Conservation (phyloP, 2,113 vertebrate species). For the Brevimyrus niger region DNA sequence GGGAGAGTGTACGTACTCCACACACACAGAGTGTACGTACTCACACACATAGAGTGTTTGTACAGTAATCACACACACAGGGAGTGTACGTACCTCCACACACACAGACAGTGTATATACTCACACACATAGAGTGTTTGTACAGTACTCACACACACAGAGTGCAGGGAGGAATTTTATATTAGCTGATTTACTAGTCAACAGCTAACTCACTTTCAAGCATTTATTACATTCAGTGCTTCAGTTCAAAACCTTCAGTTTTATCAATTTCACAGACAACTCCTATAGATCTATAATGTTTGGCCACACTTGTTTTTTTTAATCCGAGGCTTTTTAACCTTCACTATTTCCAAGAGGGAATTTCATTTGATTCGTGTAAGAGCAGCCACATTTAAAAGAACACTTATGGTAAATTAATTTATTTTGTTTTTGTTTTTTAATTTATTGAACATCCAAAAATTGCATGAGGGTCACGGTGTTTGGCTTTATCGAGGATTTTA, state of each 20-base stretch:
- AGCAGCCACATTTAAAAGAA: background rate
- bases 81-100: background rate
- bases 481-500: background rate
- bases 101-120: background rate
- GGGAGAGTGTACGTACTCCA: background rate
- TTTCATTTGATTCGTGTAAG: background rate
- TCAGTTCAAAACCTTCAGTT: background rate
- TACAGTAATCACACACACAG: too few relatives aligned
- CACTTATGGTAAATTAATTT: background rate
- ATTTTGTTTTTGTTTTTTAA: background rate
- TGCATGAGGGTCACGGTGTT: background rate
- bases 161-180: background rate
- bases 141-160: background rate
- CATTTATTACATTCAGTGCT: background rate
- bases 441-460: background rate
- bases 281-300: too few relatives aligned
- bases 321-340: too few relatives aligned
- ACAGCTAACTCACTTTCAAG: background rate
- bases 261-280: background rate
- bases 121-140: background rate
- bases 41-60: too few relatives aligned
- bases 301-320: too few relatives aligned
- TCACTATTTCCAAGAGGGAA: background rate
- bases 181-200: background rate
- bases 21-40: background rate